phyloP scores from a whole-genome alignment of 2,888 invertebrate species.

The Amphiduros pacificus region DNA sequence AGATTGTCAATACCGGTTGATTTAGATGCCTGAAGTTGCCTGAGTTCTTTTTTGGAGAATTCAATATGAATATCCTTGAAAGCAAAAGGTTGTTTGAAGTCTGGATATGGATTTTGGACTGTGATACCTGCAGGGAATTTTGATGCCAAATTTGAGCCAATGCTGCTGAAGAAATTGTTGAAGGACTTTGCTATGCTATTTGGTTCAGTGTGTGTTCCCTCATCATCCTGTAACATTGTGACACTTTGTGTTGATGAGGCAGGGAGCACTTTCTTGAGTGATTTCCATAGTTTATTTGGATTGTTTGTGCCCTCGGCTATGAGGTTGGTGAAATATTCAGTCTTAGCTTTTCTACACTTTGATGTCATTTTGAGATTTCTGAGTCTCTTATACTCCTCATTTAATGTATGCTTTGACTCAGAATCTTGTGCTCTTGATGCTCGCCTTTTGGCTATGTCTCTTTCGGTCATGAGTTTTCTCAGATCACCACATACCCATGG shows the following conservation, averaged over 20 bases:
- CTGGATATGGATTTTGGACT: neutral
- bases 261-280: neutral
- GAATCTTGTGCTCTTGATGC: neutral
- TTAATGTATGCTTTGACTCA: neutral
- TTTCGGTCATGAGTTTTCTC: neutral
- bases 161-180: slow-evolving; percentile 1
- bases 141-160: neutral
- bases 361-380: neutral
- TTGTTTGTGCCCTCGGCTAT: neutral
- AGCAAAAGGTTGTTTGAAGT: neutral
- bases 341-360: neutral
- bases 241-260: neutral
- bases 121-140: neutral
- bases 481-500: neutral
- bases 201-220: neutral
- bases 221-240: neutral
- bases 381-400: neutral
- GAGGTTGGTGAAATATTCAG: neutral
- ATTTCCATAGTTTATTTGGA: neutral
- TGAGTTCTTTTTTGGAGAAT: neutral
- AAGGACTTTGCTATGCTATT: neutral
- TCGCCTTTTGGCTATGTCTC: neutral
- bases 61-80: neutral
- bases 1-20: neutral
- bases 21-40: neutral